Percentiles rank a stretch among this genome's conserved stretches.
Evolutionary conservation across 2,113 vertebrate species (phyloP).

Genomic region (Orycteropus afer): DNA sequence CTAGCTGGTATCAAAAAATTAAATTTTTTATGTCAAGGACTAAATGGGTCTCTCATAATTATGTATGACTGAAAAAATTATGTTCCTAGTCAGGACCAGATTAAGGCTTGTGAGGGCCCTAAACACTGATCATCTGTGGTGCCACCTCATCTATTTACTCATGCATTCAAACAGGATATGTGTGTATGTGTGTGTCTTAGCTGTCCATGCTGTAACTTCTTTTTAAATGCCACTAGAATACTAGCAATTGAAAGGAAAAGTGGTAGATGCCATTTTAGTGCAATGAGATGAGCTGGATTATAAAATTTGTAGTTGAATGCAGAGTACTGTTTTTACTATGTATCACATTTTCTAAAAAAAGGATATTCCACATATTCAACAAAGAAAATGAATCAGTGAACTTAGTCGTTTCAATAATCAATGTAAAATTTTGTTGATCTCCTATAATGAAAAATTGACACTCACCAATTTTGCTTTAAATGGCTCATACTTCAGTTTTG

Average conservation of each 20-base stretch:
- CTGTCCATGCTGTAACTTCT: neutral
- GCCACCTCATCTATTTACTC: neutral
- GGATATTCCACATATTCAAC: neutral
- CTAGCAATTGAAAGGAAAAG: neutral
- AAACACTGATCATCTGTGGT: neutral
- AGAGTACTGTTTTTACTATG: neutral
- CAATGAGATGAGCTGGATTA: neutral
- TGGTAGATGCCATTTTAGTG: neutral
- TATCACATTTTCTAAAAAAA: too few relatives aligned
- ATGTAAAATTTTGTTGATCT: neutral
- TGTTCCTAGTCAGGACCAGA: neutral
- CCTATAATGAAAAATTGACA: neutral
- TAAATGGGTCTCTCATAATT: conserved; percentile 23
- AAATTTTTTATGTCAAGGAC: conserved; percentile 24
- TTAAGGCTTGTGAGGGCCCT: neutral
- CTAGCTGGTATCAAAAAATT: conserved; percentile 22
- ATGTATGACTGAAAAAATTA: conserved; percentile 26
- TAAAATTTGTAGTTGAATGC: neutral
- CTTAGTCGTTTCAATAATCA: neutral
- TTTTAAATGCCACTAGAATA: neutral
- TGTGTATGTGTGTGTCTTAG: too few relatives aligned
- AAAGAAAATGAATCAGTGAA: neutral
- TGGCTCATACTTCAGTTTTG: neutral
- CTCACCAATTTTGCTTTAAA: neutral
- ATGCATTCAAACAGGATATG: too few relatives aligned